phyloP scores from a whole-genome alignment of 2,888 invertebrate genomes.

The Eilema sororculum region DNA sequence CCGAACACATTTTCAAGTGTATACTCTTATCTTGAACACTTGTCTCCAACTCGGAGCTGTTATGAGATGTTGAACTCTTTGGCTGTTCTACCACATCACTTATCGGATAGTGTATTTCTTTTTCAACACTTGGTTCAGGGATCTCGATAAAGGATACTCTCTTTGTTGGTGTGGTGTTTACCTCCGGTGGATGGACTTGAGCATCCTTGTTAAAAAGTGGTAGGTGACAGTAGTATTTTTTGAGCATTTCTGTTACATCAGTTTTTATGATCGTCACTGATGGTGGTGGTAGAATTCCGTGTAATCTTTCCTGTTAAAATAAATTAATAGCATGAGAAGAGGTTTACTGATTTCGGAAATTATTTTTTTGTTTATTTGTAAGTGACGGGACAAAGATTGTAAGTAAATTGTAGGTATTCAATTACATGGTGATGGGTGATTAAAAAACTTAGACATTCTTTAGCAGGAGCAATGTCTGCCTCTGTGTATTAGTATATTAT shows the following conservation, averaged over 20 bases:
- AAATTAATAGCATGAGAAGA: neutral
- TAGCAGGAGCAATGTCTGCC: no score
- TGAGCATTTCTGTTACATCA: slow-evolving; percentile 89
- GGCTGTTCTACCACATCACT: slow-evolving; percentile 32
- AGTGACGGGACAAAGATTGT: no score
- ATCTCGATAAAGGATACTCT: slow-evolving; percentile 77
- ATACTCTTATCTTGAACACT: slow-evolving; percentile 70
- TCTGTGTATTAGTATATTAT: no score
- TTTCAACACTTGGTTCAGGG: slow-evolving; percentile 55
- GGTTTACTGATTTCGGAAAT: neutral
- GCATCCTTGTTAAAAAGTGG: slow-evolving; percentile 80
- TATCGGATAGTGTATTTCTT: slow-evolving; percentile 35
- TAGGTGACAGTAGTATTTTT: slow-evolving; percentile 85
- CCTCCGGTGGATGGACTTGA: slow-evolving; percentile 62
- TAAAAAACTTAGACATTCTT: no score
- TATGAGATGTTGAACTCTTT: slow-evolving; percentile 41
- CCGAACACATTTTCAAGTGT: slow-evolving; percentile 69
- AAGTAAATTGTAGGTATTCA: neutral
- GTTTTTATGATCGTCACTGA: slow-evolving; percentile 90
- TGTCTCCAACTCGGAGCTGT: slow-evolving; percentile 63
- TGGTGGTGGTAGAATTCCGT: slow-evolving; percentile 92
- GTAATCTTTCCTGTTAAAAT: slow-evolving; percentile 84
- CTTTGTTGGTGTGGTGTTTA: slow-evolving; percentile 75
- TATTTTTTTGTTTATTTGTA: neutral
- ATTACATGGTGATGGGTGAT: neutral